These are phyloP conservation scores for Zaprionus ornatus DNA, from an alignment of 1,140 invertebrate genomes.

Conservation along the genomic window DNA sequence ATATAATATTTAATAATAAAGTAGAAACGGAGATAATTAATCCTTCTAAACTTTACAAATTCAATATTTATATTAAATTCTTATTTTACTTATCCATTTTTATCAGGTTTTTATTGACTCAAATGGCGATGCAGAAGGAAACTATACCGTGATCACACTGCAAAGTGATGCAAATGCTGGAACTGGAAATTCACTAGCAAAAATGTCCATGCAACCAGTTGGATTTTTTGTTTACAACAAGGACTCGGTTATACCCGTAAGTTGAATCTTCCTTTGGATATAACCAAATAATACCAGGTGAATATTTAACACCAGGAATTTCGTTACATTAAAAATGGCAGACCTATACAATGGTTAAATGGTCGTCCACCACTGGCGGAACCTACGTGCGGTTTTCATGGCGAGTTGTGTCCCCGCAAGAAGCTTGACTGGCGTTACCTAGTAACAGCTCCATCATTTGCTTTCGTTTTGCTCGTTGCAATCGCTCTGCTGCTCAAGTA, in stretches of 20 bases:
- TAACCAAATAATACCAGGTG: neutral
- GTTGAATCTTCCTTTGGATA: neutral
- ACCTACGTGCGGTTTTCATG: conserved; percentile 95
- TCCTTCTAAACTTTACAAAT: neutral
- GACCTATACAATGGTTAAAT: conserved; percentile 90
- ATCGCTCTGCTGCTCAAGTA: conserved; percentile 87
- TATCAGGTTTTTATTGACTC: conserved; percentile 91
- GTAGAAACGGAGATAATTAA: neutral
- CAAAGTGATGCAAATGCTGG: conserved; percentile 84
- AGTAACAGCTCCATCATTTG: conserved; percentile 85
- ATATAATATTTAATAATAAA: no score
- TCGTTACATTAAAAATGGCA: conserved; percentile 86
- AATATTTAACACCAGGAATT: conserved; percentile 85
- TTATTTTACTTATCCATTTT: no score
- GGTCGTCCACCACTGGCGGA: conserved; percentile 92
- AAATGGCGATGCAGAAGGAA: conserved; percentile 95
- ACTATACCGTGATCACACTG: conserved; percentile 93
- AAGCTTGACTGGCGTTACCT: conserved; percentile 85
- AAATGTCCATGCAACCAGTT: conserved; percentile 87
- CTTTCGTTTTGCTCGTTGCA: conserved; percentile 86
- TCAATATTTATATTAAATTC: neutral
- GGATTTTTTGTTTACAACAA: conserved; percentile 88
- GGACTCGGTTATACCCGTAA: conserved; percentile 84
- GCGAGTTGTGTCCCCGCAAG: conserved; percentile 88
- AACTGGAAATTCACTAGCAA: conserved; percentile 70